A percentile compares a stretch with the other conserved stretches of the same genome.
Evolutionary conservation across 1,140 invertebrate genomes (phyloP).

Genomic region (Subanguina moxae): DNA sequence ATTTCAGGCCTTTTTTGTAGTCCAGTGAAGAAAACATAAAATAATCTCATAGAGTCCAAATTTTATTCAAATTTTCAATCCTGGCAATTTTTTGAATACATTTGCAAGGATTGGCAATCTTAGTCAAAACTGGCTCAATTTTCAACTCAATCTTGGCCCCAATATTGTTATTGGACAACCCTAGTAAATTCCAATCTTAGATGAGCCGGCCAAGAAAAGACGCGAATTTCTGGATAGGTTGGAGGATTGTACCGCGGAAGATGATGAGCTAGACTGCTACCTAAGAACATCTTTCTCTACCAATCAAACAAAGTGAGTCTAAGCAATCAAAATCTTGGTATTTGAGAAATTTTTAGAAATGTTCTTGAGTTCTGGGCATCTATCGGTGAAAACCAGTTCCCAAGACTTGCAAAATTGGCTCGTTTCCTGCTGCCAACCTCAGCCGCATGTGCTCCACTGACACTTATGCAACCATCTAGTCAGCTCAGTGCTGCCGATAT

Average conservation of each 20-base stretch:
- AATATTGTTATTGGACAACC: too few species aligned
- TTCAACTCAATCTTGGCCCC: too few species aligned
- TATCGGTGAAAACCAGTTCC: constrained; percentile 39
- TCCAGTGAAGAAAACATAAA: too few species aligned
- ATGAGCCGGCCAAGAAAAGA: constrained; percentile 42
- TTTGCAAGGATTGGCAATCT: too few species aligned
- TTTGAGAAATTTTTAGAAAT: constrained; percentile 29
- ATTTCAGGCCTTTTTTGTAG: too few species aligned
- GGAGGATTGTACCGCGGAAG: constrained; percentile 43
- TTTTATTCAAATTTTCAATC: too few species aligned
- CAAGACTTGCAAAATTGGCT: constrained; percentile 27
- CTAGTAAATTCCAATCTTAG: too few species aligned
- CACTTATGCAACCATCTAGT: constrained; percentile 22
- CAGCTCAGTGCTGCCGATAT: constrained; percentile 28
- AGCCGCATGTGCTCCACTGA: constrained; percentile 24
- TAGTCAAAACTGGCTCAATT: too few species aligned
- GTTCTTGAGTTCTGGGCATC: constrained; percentile 44
- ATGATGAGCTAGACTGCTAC: constrained; percentile 44
- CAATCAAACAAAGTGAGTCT: constrained; percentile 23
- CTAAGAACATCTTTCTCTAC: constrained; percentile 31
- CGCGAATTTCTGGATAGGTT: constrained; percentile 35
- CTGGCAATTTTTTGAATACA: too few species aligned
- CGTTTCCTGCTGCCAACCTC: constrained; percentile 35
- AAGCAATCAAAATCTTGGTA: background rate
- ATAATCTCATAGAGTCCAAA: too few species aligned